Base-by-base conservation (phyloP, 2,797 vertebrate species). In the Ctenosaura bakeri region DNA sequence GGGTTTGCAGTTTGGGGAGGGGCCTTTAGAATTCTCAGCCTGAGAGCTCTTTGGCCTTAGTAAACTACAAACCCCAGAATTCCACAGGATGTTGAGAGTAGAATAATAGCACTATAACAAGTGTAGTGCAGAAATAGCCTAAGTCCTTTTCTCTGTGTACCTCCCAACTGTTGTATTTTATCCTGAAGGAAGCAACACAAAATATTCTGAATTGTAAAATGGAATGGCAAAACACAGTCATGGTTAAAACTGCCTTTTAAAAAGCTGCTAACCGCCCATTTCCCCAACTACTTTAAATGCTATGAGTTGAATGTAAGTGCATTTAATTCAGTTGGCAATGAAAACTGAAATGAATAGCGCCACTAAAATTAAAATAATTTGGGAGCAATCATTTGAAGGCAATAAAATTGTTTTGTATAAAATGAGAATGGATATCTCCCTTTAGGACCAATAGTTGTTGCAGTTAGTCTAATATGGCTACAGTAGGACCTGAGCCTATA, bases 161-260 rank as follows among this genome's bases (percentile, higher is more conserved):
- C 26, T 84, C 62, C 26, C n/a, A 86, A 35, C 69, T 74, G n/a
- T 10, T 74, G 10, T 4, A 74, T 16, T 38, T 3, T 24, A 38
- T 76, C 35, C 59, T 22, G 26, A 86, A 74, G n/a, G 6, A 86
- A 35, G 13, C 22, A 59, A 18, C 24, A 24, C 14, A 24, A 42
- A 24, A 59, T 42, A 86, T 42, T 59, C 24, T 62, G 85, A 24
- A 35, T 86, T 35, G 71, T 59, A 42, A 83, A 83, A 83, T 83
- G n/a, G 2, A 22, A 24, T 42, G 22, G 29, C 24, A 83, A 46
- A 14, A 6, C 82, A 83, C 32, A 12, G 22, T 5, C 35, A 14
- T 42, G 56, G 1, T 64, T 42, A 24, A 86, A 56, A 59, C 59
- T 46, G 38, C 52, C 24, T 76, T 50, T 59, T 6, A 42, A 76